A percentile compares a stretch with the other conserved stretches of the same genome.
These are phyloP conservation scores for Mus musculus DNA, from an alignment of 2,113 vertebrate genomes.

Conservation along the genomic window GRCm39 chr5:68525001-68525500, in stretches of 20 bases:
- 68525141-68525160: background rate
- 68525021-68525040: background rate
- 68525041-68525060: background rate
- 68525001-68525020: background rate
- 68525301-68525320: background rate
- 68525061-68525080: background rate
- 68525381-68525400: too few relatives aligned
- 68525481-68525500: too few relatives aligned
- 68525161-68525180: background rate
- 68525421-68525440: too few relatives aligned
- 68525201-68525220: background rate
- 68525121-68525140: background rate
- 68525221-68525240: background rate
- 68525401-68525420: too few relatives aligned
- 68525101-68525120: background rate
- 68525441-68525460: too few relatives aligned
- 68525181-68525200: background rate
- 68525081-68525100: background rate
- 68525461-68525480: too few relatives aligned
- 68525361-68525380: too few relatives aligned
- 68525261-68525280: background rate
- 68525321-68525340: background rate
- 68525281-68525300: background rate
- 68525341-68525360: too few relatives aligned
- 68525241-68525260: background rate